Evolutionary conservation across 2,113 vertebrate species (phyloP), one percentile per base, ranked within the genome.

Genomic region (Heteronetta atricapilla): DNA sequence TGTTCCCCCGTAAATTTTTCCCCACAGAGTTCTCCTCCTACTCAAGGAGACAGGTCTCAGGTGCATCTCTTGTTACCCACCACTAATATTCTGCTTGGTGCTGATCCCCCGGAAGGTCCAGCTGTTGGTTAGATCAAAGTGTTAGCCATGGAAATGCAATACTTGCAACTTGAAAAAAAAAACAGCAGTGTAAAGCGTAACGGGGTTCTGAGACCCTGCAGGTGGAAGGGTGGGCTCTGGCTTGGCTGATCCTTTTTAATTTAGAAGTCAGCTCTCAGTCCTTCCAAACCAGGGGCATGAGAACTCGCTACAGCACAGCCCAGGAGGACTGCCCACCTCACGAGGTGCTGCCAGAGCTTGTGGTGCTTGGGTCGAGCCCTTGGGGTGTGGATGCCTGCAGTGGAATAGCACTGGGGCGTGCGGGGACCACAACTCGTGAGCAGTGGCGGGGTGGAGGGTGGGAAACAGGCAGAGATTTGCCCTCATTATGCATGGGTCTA

Each of bases 401-500:
- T 0, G 3, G n/a, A 77, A 55, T 11, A 70, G 16, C 0, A 0
- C 29, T 0, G 5, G 33, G 20, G 25, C 6, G 3, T 42, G 14
- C 2, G 2, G 25, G n/a, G 56, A 75, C 33, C 78, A 48, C 31
- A 46, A 77, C 81, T 89, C 19, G 5, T 72, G 62, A 91, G 40
- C 63, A 62, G 16, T 42, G 83, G 67, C 59, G 60, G 68, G 68
- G 34, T 21, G 26, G 59, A 76, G 93, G 77, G 73, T 89, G 91
- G 64, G 93, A 96, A 97, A 85, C 7, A 42, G 72, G 16, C 88
- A 92, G 52, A 77, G 48, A 55, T 25, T 91, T 96, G 73, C 87
- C 93, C 95, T 96, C 82, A 68, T 96, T 95, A 66, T 86, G 73
- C 64, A 66, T 85, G 74, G 90, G 81, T 96, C 95, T 94, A 95